Conservation (phyloP, 35 echinoderm and acorn worm genomes). For the Antedon bifida region DNA sequence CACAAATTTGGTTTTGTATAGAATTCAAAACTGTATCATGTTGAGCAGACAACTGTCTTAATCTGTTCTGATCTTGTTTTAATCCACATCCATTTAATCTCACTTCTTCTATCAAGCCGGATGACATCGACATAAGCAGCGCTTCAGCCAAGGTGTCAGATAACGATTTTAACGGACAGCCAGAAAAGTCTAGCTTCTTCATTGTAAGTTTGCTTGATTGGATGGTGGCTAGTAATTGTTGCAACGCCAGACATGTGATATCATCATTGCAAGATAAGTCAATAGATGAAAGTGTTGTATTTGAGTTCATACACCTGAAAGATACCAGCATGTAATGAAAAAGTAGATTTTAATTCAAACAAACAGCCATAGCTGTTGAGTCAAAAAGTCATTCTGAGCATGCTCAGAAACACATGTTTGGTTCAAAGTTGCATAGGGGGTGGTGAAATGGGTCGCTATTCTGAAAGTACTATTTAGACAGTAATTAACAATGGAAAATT, state of each 20-base stretch:
- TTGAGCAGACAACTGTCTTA: not conserved
- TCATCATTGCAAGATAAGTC: not conserved
- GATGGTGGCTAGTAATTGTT: not conserved
- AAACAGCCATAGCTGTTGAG: too few species aligned
- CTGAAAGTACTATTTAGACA: too few species aligned
- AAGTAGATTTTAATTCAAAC: too few species aligned
- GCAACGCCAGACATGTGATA: not conserved
- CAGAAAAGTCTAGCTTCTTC: not conserved
- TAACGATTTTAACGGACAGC: not conserved
- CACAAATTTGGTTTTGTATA: not conserved
- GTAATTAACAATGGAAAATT: too few species aligned
- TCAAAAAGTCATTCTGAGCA: too few species aligned
- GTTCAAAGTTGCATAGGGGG: too few species aligned
- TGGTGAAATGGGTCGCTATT: too few species aligned
- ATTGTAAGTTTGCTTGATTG: not conserved
- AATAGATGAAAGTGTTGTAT: not conserved
- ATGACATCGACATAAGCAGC: not conserved
- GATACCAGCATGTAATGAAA: too few species aligned
- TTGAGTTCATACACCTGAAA: not conserved
- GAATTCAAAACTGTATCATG: not conserved
- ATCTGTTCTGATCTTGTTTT: not conserved
- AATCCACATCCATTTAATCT: not conserved
- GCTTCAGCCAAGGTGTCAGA: not conserved
- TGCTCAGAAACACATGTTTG: too few species aligned
- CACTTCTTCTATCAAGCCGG: not conserved